Conservation (phyloP, 2,888 invertebrate genomes). For the Cryptosula pallasiana region DNA sequence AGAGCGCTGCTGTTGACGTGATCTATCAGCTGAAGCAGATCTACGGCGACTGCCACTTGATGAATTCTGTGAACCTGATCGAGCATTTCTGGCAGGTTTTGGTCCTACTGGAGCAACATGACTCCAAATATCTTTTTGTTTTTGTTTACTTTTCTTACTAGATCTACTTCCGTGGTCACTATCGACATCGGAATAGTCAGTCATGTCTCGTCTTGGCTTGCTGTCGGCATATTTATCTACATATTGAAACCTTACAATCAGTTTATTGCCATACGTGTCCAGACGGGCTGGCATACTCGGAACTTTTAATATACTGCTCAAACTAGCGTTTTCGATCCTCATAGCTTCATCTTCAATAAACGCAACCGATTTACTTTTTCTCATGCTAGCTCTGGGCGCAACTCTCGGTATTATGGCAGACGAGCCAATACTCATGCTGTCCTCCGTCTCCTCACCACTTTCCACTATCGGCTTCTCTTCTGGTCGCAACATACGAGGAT, state of each 20-base stretch:
- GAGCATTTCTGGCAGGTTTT: constrained; percentile 1
- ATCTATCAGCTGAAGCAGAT: constrained; percentile 14
- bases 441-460: constrained; percentile 20
- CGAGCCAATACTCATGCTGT: constrained; percentile 2
- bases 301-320: neutral
- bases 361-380: neutral
- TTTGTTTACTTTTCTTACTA: constrained; percentile 2
- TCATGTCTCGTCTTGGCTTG: constrained; percentile 6
- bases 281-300: neutral
- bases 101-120: constrained; percentile 21
- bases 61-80: constrained; percentile 7
- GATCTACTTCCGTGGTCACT: constrained; percentile 13
- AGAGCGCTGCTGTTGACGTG: neutral
- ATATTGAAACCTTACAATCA: constrained; percentile 5
- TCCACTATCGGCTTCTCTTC: constrained; percentile 19
- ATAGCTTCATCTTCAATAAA: constrained; percentile 19
- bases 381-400: constrained; percentile 8
- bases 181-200: constrained; percentile 16
- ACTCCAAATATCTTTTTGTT: constrained; percentile 10
- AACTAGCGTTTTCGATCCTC: neutral
- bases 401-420: neutral
- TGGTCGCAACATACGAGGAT: constrained; percentile 14
- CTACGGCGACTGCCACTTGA: neutral
- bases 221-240: constrained; percentile 16
- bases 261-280: neutral